These are phyloP conservation scores for Salminus brasiliensis DNA, from an alignment of 2,113 vertebrate species.

Conservation along the genomic window DNA sequence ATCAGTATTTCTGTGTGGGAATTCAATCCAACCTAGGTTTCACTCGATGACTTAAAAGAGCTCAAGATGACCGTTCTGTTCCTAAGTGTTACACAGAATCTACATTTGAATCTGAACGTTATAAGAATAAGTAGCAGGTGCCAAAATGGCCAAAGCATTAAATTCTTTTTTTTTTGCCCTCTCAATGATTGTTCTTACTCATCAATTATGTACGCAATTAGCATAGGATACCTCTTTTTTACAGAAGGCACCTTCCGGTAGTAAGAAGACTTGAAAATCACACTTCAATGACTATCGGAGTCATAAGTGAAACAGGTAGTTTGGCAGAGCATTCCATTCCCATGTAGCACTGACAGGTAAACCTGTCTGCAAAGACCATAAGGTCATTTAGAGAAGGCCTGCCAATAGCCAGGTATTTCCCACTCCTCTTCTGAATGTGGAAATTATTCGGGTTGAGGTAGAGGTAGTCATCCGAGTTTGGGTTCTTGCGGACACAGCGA, in stretches of 20 bases:
- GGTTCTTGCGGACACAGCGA: slow-evolving; percentile 78
- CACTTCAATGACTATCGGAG: slow-evolving; percentile 55
- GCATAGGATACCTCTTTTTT: not conserved
- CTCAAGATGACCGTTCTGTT: too few species aligned
- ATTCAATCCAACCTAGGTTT: too few species aligned
- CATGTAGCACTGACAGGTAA: slow-evolving; percentile 74
- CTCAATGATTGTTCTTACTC: not conserved
- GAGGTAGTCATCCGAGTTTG: slow-evolving; percentile 80
- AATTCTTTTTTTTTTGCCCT: not conserved
- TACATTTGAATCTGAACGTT: too few species aligned
- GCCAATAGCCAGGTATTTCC: slow-evolving; percentile 63
- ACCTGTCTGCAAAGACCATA: slow-evolving; percentile 49
- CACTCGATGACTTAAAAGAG: too few species aligned
- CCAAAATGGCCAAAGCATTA: not conserved
- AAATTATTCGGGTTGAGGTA: slow-evolving; percentile 74
- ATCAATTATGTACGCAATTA: not conserved
- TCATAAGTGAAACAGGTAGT: not conserved
- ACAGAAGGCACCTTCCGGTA: too few species aligned
- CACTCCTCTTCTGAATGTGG: slow-evolving; percentile 45
- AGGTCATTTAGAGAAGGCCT: slow-evolving; percentile 60
- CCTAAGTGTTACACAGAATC: too few species aligned
- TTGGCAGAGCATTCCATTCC: slow-evolving; percentile 50
- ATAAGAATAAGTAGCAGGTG: not conserved
- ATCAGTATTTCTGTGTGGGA: too few species aligned
- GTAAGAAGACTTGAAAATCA: slow-evolving; percentile 26